These are phyloP conservation scores for Intellagama lesueurii DNA, from an alignment of 2,797 vertebrate species.

Conservation along the genomic window DNA sequence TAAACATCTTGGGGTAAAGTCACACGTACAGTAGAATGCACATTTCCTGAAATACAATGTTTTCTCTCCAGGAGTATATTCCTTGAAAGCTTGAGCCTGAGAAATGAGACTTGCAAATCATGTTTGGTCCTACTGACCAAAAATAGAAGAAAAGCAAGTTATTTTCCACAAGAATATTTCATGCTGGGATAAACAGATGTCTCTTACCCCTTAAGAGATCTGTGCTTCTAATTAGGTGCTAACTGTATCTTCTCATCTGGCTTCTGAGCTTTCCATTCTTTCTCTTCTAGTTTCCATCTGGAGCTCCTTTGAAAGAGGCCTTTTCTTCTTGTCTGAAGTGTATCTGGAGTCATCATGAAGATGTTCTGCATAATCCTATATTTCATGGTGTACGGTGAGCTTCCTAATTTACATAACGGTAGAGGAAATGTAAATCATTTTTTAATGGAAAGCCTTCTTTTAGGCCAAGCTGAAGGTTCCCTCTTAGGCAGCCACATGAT, in stretches of 20 bases:
- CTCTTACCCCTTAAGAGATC: background rate
- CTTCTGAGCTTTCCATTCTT: background rate
- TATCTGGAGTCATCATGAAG: constrained; percentile 73
- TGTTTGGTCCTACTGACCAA: too few relatives aligned
- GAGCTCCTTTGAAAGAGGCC: rapidly evolving
- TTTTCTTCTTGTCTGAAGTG: background rate
- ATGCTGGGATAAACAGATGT: background rate
- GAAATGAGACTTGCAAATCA: too few relatives aligned
- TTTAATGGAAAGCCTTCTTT: background rate
- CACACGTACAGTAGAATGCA: too few relatives aligned
- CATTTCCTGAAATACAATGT: background rate
- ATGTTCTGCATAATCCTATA: constrained; percentile 74
- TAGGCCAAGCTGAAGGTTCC: background rate
- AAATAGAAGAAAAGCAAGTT: too few relatives aligned
- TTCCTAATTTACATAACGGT: background rate
- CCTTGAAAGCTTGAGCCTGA: too few relatives aligned
- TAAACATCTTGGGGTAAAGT: background rate
- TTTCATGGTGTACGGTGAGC: constrained; percentile 82
- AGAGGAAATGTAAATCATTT: background rate
- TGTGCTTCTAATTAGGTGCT: background rate
- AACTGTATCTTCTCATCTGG: background rate
- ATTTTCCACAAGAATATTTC: too few relatives aligned
- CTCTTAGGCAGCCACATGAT: background rate
- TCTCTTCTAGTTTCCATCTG: constrained; percentile 25
- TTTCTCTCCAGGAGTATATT: too few relatives aligned